phyloP scores from a whole-genome alignment of 2,797 vertebrate genomes.

The Falco peregrinus region DNA sequence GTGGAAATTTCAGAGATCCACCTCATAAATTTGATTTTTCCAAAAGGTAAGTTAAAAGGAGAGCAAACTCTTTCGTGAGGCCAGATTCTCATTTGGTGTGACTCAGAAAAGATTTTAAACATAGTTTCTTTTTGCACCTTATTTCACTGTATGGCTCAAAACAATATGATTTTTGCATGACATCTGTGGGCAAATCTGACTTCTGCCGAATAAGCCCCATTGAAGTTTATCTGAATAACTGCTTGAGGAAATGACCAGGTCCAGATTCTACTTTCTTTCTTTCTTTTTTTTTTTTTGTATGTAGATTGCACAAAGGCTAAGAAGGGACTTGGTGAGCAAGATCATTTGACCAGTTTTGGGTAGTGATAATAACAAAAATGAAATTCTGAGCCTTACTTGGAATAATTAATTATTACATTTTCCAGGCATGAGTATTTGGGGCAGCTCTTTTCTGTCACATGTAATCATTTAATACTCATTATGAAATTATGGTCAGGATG shows the following conservation, averaged over 20 bases:
- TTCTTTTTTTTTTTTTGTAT: neutral
- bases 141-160: neutral
- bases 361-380: constrained; percentile 23
- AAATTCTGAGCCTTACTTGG: constrained; percentile 4
- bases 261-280: neutral
- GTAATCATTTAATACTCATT: constrained; percentile 53
- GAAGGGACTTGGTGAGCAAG: neutral
- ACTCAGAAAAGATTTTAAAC: neutral
- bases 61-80: neutral
- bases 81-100: neutral
- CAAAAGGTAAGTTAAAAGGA: neutral
- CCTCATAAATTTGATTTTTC: neutral
- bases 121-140: neutral
- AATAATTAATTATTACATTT: constrained; percentile 52
- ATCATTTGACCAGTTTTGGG: neutral
- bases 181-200: neutral
- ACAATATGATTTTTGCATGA: neutral
- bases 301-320: neutral
- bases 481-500: constrained; percentile 58
- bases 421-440: constrained; percentile 28
- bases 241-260: neutral
- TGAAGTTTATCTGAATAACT: neutral
- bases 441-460: constrained; percentile 12
- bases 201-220: neutral
- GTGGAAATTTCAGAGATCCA: constrained; percentile 7